Evolutionary conservation across 2,797 vertebrate species (phyloP), one percentile per base, ranked within the genome.

Genomic region (Peromyscus melanophrys): DNA sequence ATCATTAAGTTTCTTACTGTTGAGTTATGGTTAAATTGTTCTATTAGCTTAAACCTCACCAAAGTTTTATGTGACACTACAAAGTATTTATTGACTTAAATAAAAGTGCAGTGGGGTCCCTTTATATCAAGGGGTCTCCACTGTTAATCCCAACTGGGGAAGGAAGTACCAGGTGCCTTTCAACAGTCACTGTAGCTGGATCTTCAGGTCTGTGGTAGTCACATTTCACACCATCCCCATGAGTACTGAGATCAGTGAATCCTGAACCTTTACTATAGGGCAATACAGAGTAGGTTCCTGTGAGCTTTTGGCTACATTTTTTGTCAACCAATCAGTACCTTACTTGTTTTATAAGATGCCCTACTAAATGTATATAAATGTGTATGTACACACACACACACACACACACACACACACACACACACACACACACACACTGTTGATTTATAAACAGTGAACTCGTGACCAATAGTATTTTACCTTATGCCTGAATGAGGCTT

Each of bases 1-100:
- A 95, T 92, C 77, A 88, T 71, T 59, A 49, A 65, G 19, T 71
- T 89, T 93, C 75, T 83, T 92, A 11, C 46, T 89, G 76, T 10
- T 81, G 34, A 65, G 65, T 92, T 95, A 34, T 25, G 25, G 52
- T 43, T 83, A 84, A 40, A 55, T 23, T 77, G 23, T 73, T 43
- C 17, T 81, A 11, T 37, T 67, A 92, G 27, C 21, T 67, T 55
- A 57, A 55, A 87, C 34, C 67, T 90, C 84, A 73, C n/a, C 8
- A 7, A 17, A 67, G 13, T 84, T 71, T 80, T 61, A 34, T 55
- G 21, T 63, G 61, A 96, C 31, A 78, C 25, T 55, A 34, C 31
- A 55, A 90, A 61, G 34, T 77, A 78, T 73, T n/a, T 77, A 49
- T 34, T 88, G 81, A 81, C 40, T 67, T 83, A 87, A 87, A 52